These are phyloP conservation scores for Cyclopterus lumpus DNA, from an alignment of 2,797 vertebrate genomes.

Conservation along the genomic window DNA sequence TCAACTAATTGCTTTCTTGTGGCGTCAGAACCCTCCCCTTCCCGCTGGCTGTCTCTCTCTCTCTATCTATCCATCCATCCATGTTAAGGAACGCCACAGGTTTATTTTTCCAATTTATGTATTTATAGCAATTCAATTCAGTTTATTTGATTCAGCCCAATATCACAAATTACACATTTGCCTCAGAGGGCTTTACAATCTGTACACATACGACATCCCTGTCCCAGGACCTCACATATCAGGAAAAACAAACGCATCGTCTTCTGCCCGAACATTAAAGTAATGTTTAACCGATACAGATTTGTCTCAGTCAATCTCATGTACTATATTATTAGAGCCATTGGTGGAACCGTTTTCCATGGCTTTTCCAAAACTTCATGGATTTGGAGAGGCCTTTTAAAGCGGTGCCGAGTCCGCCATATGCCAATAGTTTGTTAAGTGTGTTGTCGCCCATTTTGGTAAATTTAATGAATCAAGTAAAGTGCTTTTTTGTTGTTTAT, in stretches of 20 bases:
- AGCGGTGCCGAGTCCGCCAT: background rate
- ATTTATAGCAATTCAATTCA: too few species aligned
- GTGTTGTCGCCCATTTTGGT: background rate
- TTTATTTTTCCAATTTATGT: background rate
- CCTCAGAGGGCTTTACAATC: too few species aligned
- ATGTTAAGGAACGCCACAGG: constrained; percentile 1
- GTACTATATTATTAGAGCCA: background rate
- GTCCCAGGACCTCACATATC: too few species aligned
- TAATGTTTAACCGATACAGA: background rate
- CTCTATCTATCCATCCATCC: background rate
- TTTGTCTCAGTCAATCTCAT: background rate
- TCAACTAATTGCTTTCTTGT: constrained; percentile 60
- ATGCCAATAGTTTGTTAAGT: background rate
- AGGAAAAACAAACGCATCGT: background rate
- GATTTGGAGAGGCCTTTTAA: too few species aligned
- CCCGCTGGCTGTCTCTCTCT: background rate
- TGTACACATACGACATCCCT: too few species aligned
- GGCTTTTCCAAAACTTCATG: background rate
- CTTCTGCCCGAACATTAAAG: background rate
- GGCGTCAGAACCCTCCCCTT: constrained; percentile 27
- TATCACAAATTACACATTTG: too few species aligned
- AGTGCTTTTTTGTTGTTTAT: background rate
- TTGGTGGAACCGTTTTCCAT: background rate
- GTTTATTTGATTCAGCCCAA: too few species aligned
- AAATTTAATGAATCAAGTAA: background rate